Evolutionary conservation across 2,797 vertebrate genomes (phyloP), one percentile per base, ranked within the genome.

Genomic region (Dermochelys coriacea): DNA sequence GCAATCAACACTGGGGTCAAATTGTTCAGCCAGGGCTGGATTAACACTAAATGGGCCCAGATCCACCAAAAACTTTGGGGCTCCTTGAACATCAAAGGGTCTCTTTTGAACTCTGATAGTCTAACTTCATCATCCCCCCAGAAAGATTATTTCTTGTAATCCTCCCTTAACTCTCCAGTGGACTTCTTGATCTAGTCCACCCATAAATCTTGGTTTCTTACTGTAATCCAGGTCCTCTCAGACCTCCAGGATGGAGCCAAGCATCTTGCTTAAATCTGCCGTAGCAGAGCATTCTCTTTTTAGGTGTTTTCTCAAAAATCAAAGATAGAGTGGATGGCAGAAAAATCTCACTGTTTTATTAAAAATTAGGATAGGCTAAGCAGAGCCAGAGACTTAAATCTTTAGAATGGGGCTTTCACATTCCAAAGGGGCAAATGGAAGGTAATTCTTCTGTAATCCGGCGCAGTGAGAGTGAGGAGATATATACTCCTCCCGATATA

Each of bases 361-460:
- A 3, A 19, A 23, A 80, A 85, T 88, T 88, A 89, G 79, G 45
- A 91, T 5, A 7, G 89, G 34, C 11, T 92, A 52, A 61, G 54
- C 50, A 84, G 94, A 96, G 77, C 14, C 57, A 95, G n/a, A 82
- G 50, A 94, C 88, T 91, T 86, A 52, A 75, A 89, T 82, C 16
- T 85, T 94, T 49, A 37, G 41, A 91, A 84, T 88, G 47, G 87
- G 37, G 3, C 11, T 52, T 49, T 27, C 16, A 77, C 57, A 37
- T 51, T 29, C 83, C 86, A 81, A 50, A 80, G 78, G 86, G 84
- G 78, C 49, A 61, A 16, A 49, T 41, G 87, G 3, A 79, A 88
- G 88, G 3, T 79, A 89, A 84, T 61, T 82, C 52, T 91, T 19
- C 74, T 55, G 29, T 81, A 92, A 14, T 74, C 51, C 95, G 45